phyloP scores from a whole-genome alignment of 2,888 invertebrate genomes.

The Drosophila suboccidentalis region DNA sequence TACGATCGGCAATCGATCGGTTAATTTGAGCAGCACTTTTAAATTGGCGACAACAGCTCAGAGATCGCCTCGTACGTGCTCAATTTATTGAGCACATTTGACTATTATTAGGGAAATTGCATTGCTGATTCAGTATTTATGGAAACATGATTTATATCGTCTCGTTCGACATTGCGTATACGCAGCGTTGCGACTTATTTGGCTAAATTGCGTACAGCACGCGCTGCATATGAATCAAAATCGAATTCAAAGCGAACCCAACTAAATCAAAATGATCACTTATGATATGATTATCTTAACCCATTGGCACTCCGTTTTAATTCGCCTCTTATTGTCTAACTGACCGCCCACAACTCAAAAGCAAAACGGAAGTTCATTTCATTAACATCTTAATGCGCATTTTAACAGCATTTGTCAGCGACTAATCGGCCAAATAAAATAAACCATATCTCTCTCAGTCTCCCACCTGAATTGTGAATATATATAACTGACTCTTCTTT shows the following conservation, averaged over 20 bases:
- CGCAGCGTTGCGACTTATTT: slow-evolving; percentile 64
- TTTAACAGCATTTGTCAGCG: slow-evolving; percentile 52
- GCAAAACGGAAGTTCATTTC: slow-evolving; percentile 57
- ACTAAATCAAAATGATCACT: slow-evolving; percentile 9
- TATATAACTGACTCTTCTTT: slow-evolving; percentile 1
- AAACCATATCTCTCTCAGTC: slow-evolving; percentile 41
- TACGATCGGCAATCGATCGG: slow-evolving; percentile 48
- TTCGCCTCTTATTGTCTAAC: background rate
- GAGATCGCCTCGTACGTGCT: slow-evolving; percentile 73
- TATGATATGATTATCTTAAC: slow-evolving; percentile 1
- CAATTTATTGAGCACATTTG: slow-evolving; percentile 83
- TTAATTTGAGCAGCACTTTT: slow-evolving; percentile 13
- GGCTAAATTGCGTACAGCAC: slow-evolving; percentile 64
- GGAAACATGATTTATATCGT: slow-evolving; percentile 81
- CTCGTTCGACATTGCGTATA: slow-evolving; percentile 63
- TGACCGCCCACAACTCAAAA: slow-evolving; percentile 27
- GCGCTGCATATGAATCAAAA: slow-evolving; percentile 33
- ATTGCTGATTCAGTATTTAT: slow-evolving; percentile 68
- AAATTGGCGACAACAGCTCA: slow-evolving; percentile 55
- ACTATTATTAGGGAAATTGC: slow-evolving; percentile 84
- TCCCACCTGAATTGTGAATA: slow-evolving; percentile 28
- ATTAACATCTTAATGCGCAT: slow-evolving; percentile 50
- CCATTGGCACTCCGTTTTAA: background rate
- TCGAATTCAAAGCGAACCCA: background rate
- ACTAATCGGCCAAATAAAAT: slow-evolving; percentile 62